Percentiles rank a stretch among this genome's conserved stretches.
Conservation (phyloP, 2,113 vertebrate genomes). For the Gopherus evgoodei region DNA sequence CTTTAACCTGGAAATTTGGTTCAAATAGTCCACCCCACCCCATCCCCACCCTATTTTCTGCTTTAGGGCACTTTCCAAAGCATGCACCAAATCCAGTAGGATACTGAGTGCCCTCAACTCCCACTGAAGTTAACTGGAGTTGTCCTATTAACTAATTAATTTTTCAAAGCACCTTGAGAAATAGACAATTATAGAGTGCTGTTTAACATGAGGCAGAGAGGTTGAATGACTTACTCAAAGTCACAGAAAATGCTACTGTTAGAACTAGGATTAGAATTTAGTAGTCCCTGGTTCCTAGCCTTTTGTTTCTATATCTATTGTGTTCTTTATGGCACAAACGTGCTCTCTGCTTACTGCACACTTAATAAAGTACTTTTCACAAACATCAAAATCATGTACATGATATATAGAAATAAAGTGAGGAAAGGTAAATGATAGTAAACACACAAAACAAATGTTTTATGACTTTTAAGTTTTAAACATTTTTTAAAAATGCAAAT, state of each 20-base stretch:
- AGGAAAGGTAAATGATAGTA: not conserved
- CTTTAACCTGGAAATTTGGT: not conserved
- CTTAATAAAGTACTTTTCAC: not conserved
- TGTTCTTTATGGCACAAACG: not conserved
- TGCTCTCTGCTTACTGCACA: not conserved
- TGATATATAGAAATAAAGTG: not conserved
- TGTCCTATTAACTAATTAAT: not conserved
- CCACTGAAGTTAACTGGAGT: not conserved
- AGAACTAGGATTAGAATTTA: not conserved
- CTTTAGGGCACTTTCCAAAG: not conserved
- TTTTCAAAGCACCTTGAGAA: not conserved
- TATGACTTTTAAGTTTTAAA: not conserved
- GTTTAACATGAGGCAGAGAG: not conserved
- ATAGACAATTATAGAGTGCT: not conserved
- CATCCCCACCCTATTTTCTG: not conserved
- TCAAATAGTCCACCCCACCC: not conserved
- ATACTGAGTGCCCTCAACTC: not conserved
- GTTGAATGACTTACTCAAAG: not conserved
- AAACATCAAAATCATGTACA: not conserved
- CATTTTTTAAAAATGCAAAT: not conserved
- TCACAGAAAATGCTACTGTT: not conserved
- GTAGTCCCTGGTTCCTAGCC: not conserved
- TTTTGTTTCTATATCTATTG: not conserved
- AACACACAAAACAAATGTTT: not conserved
- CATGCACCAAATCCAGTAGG: not conserved